These are phyloP conservation scores for Seriola quinqueradiata DNA, from an alignment of 2,113 vertebrate species.

Conservation along the genomic window DNA sequence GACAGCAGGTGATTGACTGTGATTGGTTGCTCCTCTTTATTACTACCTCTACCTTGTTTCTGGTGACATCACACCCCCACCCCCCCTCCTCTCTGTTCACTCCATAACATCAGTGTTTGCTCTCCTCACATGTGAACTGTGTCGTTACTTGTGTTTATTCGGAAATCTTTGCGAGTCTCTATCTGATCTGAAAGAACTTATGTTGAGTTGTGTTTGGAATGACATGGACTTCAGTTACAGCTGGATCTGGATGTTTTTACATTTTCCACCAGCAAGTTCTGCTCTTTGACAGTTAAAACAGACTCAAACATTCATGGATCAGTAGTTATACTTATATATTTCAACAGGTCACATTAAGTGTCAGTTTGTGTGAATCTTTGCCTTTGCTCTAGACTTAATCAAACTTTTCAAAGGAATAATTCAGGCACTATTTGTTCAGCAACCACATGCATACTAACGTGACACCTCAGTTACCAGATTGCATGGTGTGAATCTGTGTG, in stretches of 20 bases:
- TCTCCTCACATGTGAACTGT: conserved; percentile 37
- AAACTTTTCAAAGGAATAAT: background rate
- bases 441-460: conserved; percentile 51
- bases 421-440: conserved; percentile 8
- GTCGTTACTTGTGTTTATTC: conserved; percentile 22
- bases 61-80: conserved; percentile 60
- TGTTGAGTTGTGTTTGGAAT: background rate
- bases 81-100: conserved; percentile 38
- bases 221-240: background rate
- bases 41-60: conserved; percentile 54
- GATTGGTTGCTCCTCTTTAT: conserved; percentile 67
- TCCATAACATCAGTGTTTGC: conserved; percentile 71
- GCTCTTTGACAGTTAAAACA: background rate
- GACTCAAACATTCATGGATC: background rate
- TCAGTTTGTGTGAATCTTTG: background rate
- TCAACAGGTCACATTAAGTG: conserved; percentile 3
- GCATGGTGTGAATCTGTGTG: conserved; percentile 64
- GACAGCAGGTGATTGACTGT: conserved; percentile 96
- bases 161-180: conserved; percentile 18
- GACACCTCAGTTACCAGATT: conserved; percentile 32
- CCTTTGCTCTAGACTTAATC: background rate
- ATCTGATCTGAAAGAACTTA: conserved; percentile 27
- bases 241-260: conserved; percentile 3
- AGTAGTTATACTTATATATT: no score
- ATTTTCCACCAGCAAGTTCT: background rate